Conservation (phyloP, 2,888 invertebrate species). For the Nasonovia ribisnigri region DNA sequence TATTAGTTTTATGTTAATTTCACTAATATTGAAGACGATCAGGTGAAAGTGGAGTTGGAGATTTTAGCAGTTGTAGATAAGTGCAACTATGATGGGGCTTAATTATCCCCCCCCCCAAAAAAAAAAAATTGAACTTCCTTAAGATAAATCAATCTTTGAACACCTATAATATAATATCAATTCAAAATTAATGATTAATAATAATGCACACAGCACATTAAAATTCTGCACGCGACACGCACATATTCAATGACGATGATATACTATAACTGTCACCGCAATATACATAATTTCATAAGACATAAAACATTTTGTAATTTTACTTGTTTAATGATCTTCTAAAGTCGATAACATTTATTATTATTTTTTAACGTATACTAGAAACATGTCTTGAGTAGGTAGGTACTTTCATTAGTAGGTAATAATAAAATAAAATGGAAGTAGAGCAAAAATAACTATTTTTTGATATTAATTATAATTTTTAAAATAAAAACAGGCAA, state of each 20-base stretch:
- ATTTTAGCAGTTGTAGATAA: neutral
- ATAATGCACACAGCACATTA: neutral
- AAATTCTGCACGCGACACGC: no score
- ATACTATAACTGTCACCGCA: neutral
- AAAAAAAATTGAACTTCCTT: no score
- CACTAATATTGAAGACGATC: neutral
- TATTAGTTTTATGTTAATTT: neutral
- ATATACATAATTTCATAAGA: neutral
- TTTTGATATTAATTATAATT: no score
- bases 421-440: neutral
- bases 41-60: neutral
- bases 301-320: neutral
- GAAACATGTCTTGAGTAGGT: neutral
- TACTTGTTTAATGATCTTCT: neutral
- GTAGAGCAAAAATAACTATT: neutral
- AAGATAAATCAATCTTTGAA: no score
- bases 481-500: neutral
- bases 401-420: neutral
- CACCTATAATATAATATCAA: no score
- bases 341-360: neutral
- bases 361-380: neutral
- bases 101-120: no score
- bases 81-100: neutral
- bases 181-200: no score
- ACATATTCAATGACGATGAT: neutral